phyloP scores from a whole-genome alignment of 1,140 invertebrate genomes.

The Orussus abietinus region DNA sequence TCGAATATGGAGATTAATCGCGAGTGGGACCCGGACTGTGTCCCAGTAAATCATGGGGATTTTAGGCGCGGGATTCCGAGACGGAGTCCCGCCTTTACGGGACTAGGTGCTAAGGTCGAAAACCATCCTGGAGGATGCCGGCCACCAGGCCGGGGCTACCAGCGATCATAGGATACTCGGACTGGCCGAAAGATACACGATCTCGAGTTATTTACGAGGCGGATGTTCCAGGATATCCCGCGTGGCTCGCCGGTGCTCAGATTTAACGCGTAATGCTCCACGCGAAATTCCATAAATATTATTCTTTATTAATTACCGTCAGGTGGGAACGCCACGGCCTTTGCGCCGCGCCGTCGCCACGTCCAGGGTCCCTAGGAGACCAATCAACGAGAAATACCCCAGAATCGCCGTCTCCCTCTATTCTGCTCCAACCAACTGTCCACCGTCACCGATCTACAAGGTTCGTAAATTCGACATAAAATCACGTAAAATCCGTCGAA shows the following conservation, averaged over 20 bases:
- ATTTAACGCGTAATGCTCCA: conserved; percentile 26
- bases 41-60: not conserved
- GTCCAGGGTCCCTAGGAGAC: too few relatives aligned
- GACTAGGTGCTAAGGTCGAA: not conserved
- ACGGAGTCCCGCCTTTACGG: not conserved
- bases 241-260: conserved; percentile 20
- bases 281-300: conserved; percentile 31
- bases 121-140: not conserved
- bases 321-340: too few relatives aligned
- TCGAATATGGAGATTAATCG: too few relatives aligned
- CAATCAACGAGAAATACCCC: too few relatives aligned
- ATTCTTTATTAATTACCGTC: conserved; percentile 32
- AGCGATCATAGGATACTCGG: conserved; percentile 21
- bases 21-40: too few relatives aligned
- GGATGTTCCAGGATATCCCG: conserved; percentile 19
- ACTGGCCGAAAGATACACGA: conserved; percentile 25
- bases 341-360: too few relatives aligned
- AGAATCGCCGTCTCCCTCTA: too few relatives aligned
- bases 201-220: conserved; percentile 34
- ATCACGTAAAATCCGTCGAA: too few relatives aligned
- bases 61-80: not conserved
- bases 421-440: too few relatives aligned
- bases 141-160: conserved; percentile 14
- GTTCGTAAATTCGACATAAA: too few relatives aligned
- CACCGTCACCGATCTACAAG: too few relatives aligned